Evolutionary conservation across 2,888 invertebrate genomes (phyloP), one percentile per base, ranked within the genome.

Genomic region (Dasypogon diadema): DNA sequence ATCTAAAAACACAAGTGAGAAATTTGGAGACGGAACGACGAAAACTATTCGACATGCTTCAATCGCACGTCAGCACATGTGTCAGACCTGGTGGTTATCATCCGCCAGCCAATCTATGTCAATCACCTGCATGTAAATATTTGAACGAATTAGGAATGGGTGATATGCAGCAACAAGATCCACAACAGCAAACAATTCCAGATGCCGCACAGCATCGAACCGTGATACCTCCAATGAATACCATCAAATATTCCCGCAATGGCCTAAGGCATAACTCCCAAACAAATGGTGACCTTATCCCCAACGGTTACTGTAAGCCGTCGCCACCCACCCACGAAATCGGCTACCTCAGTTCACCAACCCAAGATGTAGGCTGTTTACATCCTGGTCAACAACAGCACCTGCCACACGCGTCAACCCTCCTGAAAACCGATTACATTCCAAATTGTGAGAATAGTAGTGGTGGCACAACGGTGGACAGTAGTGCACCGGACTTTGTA

Each of bases 1-100:
- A 94, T 82, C 87, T 96, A 77, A 95, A 95, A 85, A 89, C 89
- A 78, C 94, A 95, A 85, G 92, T 96, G 54, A 92, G 94, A 86
- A 91, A 92, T 81, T 87, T 96, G 82, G 93, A 95, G 87, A 91
- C 90, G 73, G 93, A 96, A 83, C 90, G 92, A 82, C 90, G 92
- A 79, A 90, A 92, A 82, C 87, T 96, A 76, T 89, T 92, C 81
- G 94, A 94, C 80, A 93, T 95, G 91, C 86, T 96, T 80, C 90
- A 92, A 72, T 86, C 90, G 14, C 95, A 96, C 85, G 88, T 90
- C 48, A 90, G 92, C 0, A 89, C 90, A 12, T 95, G 95, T 83
- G 87, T 91, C n/a, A 83, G 82, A 37, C 81, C 81, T 3, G 83
- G 81, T 34, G 85, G 85, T 26, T 83, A 83, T 63, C 83, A 83